phyloP scores from a whole-genome alignment of 2,797 vertebrate genomes.

The Melanogrammus aeglefinus region DNA sequence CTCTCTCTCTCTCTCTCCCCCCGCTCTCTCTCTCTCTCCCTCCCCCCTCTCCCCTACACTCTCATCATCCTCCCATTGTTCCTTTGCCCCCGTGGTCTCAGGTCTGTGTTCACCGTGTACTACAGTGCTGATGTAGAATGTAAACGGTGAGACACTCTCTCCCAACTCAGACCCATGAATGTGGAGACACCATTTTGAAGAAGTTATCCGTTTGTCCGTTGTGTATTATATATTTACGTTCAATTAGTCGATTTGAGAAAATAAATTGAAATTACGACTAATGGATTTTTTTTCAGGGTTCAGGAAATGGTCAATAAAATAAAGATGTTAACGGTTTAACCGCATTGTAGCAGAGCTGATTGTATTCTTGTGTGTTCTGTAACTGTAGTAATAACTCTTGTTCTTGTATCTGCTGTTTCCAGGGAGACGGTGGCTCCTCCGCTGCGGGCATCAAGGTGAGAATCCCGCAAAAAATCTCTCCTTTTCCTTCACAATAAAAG shows the following conservation, averaged over 20 bases:
- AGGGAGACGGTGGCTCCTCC: constrained; percentile 96
- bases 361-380: background rate
- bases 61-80: constrained; percentile 67
- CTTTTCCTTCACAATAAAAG: background rate
- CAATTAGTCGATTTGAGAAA: background rate
- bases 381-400: background rate
- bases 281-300: no score
- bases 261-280: no score
- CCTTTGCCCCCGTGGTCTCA: constrained; percentile 65
- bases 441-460: constrained; percentile 98
- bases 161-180: background rate
- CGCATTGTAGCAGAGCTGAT: no score
- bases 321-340: no score
- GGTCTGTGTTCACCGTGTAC: constrained; percentile 63
- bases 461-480: background rate
- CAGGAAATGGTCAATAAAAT: no score
- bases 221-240: background rate
- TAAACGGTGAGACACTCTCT: constrained; percentile 20
- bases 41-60: constrained; percentile 26
- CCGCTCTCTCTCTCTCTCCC: no score
- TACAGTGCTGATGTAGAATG: constrained; percentile 42
- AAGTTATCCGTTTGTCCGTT: background rate
- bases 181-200: background rate
- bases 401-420: constrained; percentile 11
- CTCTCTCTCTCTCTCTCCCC: no score